phyloP scores from a whole-genome alignment of 2,888 invertebrate genomes.

The Eupithecia vulgata region DNA sequence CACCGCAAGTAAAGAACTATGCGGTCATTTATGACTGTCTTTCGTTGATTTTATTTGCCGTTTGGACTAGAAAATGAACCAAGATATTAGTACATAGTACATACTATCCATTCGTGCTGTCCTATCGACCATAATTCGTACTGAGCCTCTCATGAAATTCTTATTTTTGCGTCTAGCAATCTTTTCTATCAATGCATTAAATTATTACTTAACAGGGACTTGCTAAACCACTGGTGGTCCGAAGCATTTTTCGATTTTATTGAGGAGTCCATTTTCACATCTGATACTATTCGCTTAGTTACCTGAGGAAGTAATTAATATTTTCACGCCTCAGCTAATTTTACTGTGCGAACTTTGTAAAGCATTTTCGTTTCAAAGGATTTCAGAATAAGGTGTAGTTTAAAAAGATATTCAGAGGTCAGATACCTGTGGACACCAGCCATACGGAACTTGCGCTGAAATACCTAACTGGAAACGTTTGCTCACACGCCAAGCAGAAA shows the following conservation, averaged over 20 bases:
- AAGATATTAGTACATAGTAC: not conserved
- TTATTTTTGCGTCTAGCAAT: conserved; percentile 43
- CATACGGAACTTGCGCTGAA: conserved; percentile 13
- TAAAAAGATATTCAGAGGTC: conserved; percentile 2
- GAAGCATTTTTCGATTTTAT: conserved; percentile 50
- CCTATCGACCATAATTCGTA: not conserved
- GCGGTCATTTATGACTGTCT: conserved; percentile 62
- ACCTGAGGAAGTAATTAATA: conserved; percentile 23
- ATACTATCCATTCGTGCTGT: not conserved
- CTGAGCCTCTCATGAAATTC: not conserved
- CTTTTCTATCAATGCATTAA: conserved; percentile 11
- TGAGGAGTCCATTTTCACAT: conserved; percentile 19
- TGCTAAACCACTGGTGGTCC: conserved; percentile 53
- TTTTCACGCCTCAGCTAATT: conserved; percentile 10
- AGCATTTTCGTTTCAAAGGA: not conserved
- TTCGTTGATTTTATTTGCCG: conserved; percentile 66
- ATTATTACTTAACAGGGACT: conserved; percentile 34
- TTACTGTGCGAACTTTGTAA: not conserved
- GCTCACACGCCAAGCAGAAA: conserved; percentile 45
- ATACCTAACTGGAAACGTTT: conserved; percentile 36
- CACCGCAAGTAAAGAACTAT: conserved; percentile 68
- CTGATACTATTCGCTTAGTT: conserved; percentile 20
- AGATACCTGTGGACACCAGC: conserved; percentile 5
- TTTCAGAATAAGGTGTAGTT: conserved; percentile 5
- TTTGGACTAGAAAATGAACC: conserved; percentile 51